Base-by-base conservation (phyloP, 2,113 vertebrate species). In the Pachycephala philippinensis region DNA sequence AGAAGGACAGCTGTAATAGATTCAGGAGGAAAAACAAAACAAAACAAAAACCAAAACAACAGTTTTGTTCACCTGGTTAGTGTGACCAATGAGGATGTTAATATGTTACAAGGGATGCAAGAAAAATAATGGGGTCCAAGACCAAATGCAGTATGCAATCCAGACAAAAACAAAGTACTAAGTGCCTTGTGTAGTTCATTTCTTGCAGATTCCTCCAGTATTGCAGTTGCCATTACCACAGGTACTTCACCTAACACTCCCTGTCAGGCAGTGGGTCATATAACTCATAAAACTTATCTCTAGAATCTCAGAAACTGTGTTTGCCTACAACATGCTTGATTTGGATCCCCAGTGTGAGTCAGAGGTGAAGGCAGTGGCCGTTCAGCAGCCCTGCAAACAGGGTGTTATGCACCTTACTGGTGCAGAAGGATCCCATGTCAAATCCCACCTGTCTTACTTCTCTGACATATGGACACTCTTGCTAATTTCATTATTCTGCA, bases 391-490 rank as follows among this genome's bases (percentile, higher is more conserved):
- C 53, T 85, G 72, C 23, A 64, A 68, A 7, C 8, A 65, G 16
- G 37, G 45, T 31, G 11, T 4, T 33, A 18, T 21, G 16, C 23
- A 64, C 17, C 40, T 22, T 47, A 20, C 35, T 27, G 31, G 10
- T 81, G 37, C 50, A 63, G 17, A 42, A 44, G 33, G 42, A 47
- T 60, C 27, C 56, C 4, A 0, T 2, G 6, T 52, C 39, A 66
- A 77, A 89, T 77, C 26, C 42, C 42, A 71, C 21, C 72, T 21
- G 3, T 2, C 0, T 42, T 57, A 22, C 20, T 76, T 65, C 63
- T 77, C 53, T 2, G 1, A 27, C 3, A 2, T 15, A 31, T 0
- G 0, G 66, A 31, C 19, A 8, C 23, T 10, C n/a, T 57, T 57
- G 22, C 71, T 83, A 17, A 86, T 21, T 75, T 77, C 4, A 3